Percentiles rank a stretch among this genome's conserved stretches.
Conservation (phyloP, 2,113 vertebrate genomes). For the Dryoscopus gambensis region DNA sequence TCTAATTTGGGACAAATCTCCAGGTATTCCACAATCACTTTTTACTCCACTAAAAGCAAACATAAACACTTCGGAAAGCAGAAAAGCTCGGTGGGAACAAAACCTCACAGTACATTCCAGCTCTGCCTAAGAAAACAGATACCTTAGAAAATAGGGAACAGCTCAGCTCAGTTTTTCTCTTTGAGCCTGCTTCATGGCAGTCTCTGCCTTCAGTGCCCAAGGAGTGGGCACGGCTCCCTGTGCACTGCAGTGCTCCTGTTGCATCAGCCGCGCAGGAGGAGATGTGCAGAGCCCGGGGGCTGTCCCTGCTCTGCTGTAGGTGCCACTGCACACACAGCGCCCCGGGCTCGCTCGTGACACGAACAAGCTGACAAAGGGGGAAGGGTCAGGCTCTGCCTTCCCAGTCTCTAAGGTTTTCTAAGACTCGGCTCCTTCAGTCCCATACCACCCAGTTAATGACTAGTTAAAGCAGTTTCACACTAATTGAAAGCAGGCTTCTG, state of each 20-base stretch:
- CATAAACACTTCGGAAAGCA: not conserved
- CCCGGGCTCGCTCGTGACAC: not conserved
- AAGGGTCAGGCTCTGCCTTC: not conserved
- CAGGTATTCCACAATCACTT: not conserved
- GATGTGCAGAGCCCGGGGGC: not conserved
- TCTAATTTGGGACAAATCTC: not conserved
- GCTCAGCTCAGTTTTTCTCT: not conserved
- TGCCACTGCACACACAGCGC: not conserved
- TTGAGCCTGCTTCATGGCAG: not conserved
- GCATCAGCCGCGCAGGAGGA: not conserved
- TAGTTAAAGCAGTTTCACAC: not conserved
- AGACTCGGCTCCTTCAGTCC: not conserved
- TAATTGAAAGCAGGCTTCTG: not conserved
- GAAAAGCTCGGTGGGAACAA: not conserved
- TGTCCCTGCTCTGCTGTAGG: not conserved
- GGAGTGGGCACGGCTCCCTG: not conserved
- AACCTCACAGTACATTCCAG: not conserved
- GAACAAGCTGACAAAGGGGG: not conserved
- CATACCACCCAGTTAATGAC: not conserved
- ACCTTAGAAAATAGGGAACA: not conserved
- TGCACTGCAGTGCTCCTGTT: not conserved
- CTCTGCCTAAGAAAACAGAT: not conserved
- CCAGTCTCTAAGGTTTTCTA: not conserved
- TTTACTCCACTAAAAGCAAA: not conserved
- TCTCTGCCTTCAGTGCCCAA: not conserved